Evolutionary conservation across 2,888 invertebrate species (phyloP).

Genomic region (Lycia hirtaria): DNA sequence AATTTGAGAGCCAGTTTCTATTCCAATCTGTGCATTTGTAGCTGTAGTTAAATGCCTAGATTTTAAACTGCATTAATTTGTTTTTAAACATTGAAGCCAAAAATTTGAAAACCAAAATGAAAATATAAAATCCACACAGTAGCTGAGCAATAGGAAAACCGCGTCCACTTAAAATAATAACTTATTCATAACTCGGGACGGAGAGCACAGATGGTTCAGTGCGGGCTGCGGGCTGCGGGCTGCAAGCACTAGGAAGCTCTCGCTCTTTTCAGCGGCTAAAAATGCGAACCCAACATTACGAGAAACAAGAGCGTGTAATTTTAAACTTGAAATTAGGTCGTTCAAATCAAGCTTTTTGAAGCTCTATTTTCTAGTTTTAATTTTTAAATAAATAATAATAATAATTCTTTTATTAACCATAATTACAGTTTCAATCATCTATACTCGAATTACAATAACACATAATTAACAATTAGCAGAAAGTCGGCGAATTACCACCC

Average conservation of each 20-base stretch:
- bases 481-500: too few species aligned
- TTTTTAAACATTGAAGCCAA: background rate
- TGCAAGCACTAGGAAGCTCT: constrained; percentile 3
- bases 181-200: constrained; percentile 12
- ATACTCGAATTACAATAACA: too few species aligned
- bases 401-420: too few species aligned
- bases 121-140: background rate
- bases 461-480: too few species aligned
- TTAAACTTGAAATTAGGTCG: background rate
- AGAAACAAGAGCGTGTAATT: constrained; percentile 8
- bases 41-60: background rate
- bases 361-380: background rate
- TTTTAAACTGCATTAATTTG: background rate
- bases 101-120: background rate
- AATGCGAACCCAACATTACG: background rate
- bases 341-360: too few species aligned
- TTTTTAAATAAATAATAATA: background rate
- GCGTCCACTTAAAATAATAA: constrained; percentile 11
- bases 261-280: constrained; percentile 6
- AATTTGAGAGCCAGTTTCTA: too few species aligned
- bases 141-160: constrained; percentile 4
- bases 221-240: background rate
- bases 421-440: too few species aligned
- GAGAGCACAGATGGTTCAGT: constrained; percentile 8
- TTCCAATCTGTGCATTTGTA: background rate